These are phyloP conservation scores for Hippopotamyrus pictus DNA, from an alignment of 2,797 vertebrate genomes.

Conservation along the genomic window DNA sequence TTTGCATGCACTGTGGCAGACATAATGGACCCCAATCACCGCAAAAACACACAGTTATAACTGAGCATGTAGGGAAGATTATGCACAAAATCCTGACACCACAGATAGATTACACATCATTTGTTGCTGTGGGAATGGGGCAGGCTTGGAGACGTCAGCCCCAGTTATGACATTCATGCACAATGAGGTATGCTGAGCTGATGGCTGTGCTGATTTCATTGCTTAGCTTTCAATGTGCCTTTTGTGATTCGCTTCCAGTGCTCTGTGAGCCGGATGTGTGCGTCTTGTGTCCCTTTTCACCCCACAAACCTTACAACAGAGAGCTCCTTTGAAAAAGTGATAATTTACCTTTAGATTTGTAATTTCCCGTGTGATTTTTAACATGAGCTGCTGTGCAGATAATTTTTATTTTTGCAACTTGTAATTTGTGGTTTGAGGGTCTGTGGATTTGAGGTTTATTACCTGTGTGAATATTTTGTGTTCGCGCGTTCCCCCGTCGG, in stretches of 20 bases:
- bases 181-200: neutral
- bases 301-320: neutral
- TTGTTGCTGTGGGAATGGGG: neutral
- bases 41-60: neutral
- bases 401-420: neutral
- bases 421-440: neutral
- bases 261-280: neutral
- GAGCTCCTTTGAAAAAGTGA: neutral
- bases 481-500: neutral
- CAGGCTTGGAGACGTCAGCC: neutral
- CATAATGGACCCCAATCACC: neutral
- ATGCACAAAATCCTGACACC: neutral
- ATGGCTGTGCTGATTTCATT: neutral
- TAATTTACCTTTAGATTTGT: neutral
- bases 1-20: neutral
- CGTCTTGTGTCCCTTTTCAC: neutral
- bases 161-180: neutral
- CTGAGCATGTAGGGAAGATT: neutral
- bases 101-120: neutral
- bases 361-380: neutral
- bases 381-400: neutral
- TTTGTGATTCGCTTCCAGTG: neutral
- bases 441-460: neutral
- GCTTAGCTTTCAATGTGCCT: neutral
- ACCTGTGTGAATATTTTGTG: neutral